Base-by-base conservation (phyloP, 1,140 invertebrate genomes). In the Gryllus bimaculatus region DNA sequence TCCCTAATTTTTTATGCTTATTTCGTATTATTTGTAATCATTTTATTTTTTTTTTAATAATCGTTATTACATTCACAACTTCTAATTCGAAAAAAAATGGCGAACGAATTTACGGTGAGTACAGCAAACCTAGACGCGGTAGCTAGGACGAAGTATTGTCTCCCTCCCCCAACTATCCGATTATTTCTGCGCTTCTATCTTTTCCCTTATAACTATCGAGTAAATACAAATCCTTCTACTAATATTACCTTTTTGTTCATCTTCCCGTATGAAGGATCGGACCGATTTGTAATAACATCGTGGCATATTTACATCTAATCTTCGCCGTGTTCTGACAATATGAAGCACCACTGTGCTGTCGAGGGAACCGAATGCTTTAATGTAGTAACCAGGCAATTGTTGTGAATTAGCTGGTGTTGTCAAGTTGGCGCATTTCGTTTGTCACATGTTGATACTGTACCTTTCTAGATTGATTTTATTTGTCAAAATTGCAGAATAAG, bases 321-420 rank as follows among this genome's bases (percentile, higher is more conserved):
- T 66, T 18, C 18, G 7, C 54, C 54, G 10, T 66, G 54, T 10
- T 66, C 54, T 13, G 10, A 66, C 54, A 66, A 66, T 18, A 66
- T 66, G 54, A 66, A 66, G 54, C 54, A 66, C 54, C 54, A 66
- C 54, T 66, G 54, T 66, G 54, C 54, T 66, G 54, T 66, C 54
- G 54, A 66, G 54, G 54, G 54, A 66, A 66, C 54, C 54, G 54
- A 66, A 13, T 66, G 54, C 54, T 66, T 66, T 66, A 66, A 66
- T 13, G 18, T 18, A 66, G 54, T 66, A 66, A 66, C 54, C 54
- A 66, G 54, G 54, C 54, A 66, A 66, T 66, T 66, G 54, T 66
- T 66, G 54, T 66, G 54, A 13, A 66, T 18, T 66, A 13, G 54
- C 54, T 66, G 54, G 54, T 66, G 54, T 66, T 66, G 54, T 66